These are phyloP conservation scores for Aleiodes testaceus DNA, from an alignment of 2,888 invertebrate genomes.

Conservation along the genomic window DNA sequence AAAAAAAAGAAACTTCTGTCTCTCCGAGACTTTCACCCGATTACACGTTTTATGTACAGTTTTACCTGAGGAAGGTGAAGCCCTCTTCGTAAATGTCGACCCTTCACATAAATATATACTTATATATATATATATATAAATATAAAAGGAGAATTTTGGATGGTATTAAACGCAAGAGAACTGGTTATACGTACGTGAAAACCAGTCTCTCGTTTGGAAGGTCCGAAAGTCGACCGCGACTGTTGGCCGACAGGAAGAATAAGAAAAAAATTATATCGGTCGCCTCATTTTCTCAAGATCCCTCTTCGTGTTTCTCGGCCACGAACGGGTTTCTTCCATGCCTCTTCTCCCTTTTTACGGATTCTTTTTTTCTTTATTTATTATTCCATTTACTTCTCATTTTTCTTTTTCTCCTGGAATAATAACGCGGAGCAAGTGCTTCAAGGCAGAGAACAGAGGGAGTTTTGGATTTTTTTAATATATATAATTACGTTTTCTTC, in stretches of 20 bases:
- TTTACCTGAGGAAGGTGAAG: no score
- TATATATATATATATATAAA: constrained; percentile 22
- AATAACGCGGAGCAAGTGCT: constrained; percentile 18
- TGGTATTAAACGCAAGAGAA: constrained; percentile 34
- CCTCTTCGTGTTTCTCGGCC: constrained; percentile 38
- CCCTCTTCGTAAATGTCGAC: no score
- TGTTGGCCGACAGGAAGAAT: constrained; percentile 32
- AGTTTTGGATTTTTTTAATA: not conserved
- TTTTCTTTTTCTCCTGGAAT: constrained; percentile 22
- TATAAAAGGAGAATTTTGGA: constrained; percentile 19
- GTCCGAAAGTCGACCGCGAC: constrained; percentile 47
- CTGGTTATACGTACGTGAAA: constrained; percentile 38
- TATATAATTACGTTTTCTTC: constrained; percentile 14
- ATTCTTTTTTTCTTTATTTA: constrained; percentile 19
- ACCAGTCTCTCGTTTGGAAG: constrained; percentile 44
- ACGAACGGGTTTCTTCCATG: constrained; percentile 46
- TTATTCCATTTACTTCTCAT: not conserved
- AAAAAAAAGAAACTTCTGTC: no score
- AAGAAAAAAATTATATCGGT: constrained; percentile 43
- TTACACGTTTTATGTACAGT: no score
- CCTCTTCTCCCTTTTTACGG: constrained; percentile 16
- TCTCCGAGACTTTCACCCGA: no score
- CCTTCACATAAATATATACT: no score
- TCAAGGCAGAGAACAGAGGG: constrained; percentile 4
- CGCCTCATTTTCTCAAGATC: constrained; percentile 50